A percentile compares a stretch with the other conserved stretches of the same genome.
Evolutionary conservation across 2,113 vertebrate genomes (phyloP).

Genomic region (Aptenodytes patagonicus): DNA sequence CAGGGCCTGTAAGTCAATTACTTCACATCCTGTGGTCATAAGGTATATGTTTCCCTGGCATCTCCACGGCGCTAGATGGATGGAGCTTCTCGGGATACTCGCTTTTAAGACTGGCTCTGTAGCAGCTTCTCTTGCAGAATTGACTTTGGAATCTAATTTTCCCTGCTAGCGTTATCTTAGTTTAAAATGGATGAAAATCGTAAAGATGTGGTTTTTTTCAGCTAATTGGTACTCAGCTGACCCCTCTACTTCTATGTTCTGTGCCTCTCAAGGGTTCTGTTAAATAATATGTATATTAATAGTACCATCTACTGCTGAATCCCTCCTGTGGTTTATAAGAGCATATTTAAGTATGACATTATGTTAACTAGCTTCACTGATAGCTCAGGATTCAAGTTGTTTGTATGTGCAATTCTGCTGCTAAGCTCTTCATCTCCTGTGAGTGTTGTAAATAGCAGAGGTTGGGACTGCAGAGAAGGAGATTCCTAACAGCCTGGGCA

Average conservation of each 20-base stretch:
- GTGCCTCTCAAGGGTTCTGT: constrained; percentile 28
- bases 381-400: not conserved
- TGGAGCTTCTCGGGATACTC: not conserved
- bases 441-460: not conserved
- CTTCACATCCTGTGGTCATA: not conserved
- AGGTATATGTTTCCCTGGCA: not conserved
- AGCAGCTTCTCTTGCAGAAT: not conserved
- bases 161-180: not conserved
- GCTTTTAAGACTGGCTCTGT: not conserved
- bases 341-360: constrained; percentile 49
- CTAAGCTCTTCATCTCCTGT: not conserved
- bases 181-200: not conserved
- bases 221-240: not conserved
- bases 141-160: not conserved
- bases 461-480: not conserved
- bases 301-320: constrained; percentile 32
- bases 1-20: not conserved
- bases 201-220: not conserved
- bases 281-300: constrained; percentile 54
- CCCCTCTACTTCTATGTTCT: not conserved
- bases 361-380: constrained; percentile 9
- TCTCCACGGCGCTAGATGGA: not conserved
- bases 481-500: not conserved
- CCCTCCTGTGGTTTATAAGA: constrained; percentile 55
- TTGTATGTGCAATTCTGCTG: not conserved